Conservation (phyloP, 2,113 vertebrate species). For the Aspiorhynchus laticeps region DNA sequence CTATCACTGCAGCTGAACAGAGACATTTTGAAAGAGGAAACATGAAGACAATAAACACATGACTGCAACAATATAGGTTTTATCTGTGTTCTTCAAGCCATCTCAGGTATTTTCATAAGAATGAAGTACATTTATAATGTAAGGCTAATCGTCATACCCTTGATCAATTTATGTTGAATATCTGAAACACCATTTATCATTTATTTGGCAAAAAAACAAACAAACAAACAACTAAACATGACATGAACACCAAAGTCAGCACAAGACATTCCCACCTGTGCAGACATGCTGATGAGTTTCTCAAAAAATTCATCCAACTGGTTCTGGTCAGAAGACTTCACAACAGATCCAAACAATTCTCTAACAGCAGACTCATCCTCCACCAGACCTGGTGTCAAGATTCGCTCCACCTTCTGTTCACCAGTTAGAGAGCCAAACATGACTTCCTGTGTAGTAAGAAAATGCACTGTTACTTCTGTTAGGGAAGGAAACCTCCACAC, state of each 20-base stretch:
- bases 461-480: not conserved
- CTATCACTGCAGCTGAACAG: too few species aligned
- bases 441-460: conserved; percentile 12
- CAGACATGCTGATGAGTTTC: conserved; percentile 8
- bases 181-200: not conserved
- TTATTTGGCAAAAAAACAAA: not conserved
- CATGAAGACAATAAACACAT: too few species aligned
- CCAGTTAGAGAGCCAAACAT: conserved; percentile 37
- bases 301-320: conserved; percentile 46
- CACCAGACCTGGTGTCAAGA: conserved; percentile 43
- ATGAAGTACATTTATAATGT: too few species aligned
- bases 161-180: too few species aligned
- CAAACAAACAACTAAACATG: not conserved
- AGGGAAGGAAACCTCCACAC: not conserved
- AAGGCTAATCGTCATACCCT: too few species aligned
- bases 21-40: too few species aligned
- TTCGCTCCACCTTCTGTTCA: conserved; percentile 47
- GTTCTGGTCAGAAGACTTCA: conserved; percentile 23
- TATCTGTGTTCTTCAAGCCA: too few species aligned
- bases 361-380: conserved; percentile 43
- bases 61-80: too few species aligned
- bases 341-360: conserved; percentile 39
- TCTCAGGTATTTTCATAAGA: too few species aligned
- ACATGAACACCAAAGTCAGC: not conserved
- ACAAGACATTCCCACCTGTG: conserved; percentile 16